Base-by-base conservation (phyloP, 1,140 invertebrate species). In the Camponotus vicinus region DNA sequence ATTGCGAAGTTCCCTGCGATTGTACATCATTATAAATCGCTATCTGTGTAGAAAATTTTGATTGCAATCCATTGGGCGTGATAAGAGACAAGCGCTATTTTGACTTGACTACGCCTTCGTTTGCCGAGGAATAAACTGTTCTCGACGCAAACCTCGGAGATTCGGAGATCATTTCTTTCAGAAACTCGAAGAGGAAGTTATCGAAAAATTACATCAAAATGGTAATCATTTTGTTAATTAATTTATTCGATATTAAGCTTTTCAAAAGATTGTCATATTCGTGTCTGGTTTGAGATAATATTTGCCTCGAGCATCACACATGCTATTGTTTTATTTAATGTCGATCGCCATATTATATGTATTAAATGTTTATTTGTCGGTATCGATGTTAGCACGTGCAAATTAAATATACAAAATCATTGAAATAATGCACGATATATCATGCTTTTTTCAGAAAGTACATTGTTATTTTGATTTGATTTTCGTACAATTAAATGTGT, bases 41-140 rank as follows among this genome's bases (percentile, higher is more conserved):
- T 42, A 40, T 40, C 64, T 69, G 11, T 42, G 1, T 42, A 67
- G 37, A 21, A 67, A 67, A 8, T 45, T 69, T 69, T 69, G n/a
- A 11, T 40, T 18, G 18, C 66, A 42, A 42, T 15, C n/a, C 9
- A 4, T 42, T 45, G 15, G n/a, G 64, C 64, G 45, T 80, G 34
- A 80, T 70, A 70, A 70, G 64, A 80, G 64, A 80, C 77, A 8
- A 13, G 18, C 77, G 77, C 34, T 70, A 57, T 57, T 80, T 80
- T 69, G 45, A 37, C 32, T 67, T 21, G 55, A 40, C 13, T 45
- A 13, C 63, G 45, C n/a, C 32, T 45, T 21, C 34, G 6, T 45
- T 34, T 2, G 3, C 4, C 4, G 63, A 27, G n/a, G 49, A 8
- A 3, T 7, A 18, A 70, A 13, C 34, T 9, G 27, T 13, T 11